These are phyloP conservation scores for Zaprionus obscuricornis DNA, from an alignment of 2,888 invertebrate genomes.

Conservation along the genomic window DNA sequence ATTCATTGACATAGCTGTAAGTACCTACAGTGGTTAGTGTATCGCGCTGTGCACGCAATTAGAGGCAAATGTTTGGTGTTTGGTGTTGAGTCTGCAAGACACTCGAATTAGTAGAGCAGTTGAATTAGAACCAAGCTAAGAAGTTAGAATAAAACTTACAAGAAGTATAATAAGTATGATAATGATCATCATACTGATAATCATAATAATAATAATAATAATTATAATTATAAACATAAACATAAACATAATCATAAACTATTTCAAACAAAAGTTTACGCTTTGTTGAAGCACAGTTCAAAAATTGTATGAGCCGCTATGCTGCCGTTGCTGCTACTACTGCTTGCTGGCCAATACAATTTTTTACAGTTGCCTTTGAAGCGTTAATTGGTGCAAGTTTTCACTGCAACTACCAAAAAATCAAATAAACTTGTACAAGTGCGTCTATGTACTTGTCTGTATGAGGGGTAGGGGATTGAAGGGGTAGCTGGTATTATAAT, in stretches of 20 bases:
- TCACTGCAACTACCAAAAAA: conserved; percentile 50
- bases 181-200: no score
- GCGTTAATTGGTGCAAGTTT: conserved; percentile 75
- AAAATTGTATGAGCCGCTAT: conserved; percentile 47
- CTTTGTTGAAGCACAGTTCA: conserved; percentile 57
- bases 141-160: background rate
- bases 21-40: conserved; percentile 1
- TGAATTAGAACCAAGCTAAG: conserved; percentile 51
- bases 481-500: conserved; percentile 47
- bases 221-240: no score
- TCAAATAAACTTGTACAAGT: background rate
- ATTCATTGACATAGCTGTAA: background rate
- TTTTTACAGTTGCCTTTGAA: conserved; percentile 39
- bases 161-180: no score
- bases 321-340: no score
- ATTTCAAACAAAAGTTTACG: no score
- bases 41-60: conserved; percentile 29
- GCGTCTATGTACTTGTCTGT: background rate
- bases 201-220: no score
- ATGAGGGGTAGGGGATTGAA: background rate
- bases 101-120: conserved; percentile 61
- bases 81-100: conserved; percentile 21
- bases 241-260: no score
- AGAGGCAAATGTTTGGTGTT: conserved; percentile 46
- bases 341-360: conserved; percentile 47